Evolutionary conservation across 2,888 invertebrate species (phyloP).

Genomic region (Amphipoea lucens): DNA sequence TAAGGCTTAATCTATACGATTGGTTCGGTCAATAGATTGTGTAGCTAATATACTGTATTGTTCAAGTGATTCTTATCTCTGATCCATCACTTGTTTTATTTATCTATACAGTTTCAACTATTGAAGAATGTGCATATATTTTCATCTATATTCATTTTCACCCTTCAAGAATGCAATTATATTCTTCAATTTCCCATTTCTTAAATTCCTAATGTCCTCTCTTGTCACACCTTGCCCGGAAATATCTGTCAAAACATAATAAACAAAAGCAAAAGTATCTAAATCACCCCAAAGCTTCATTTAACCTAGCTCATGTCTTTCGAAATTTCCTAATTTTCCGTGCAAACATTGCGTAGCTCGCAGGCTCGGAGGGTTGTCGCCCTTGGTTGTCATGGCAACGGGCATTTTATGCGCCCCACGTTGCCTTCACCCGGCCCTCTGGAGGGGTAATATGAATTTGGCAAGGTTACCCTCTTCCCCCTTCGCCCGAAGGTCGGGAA

Average conservation of each 20-base stretch:
- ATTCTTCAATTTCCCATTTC: constrained; percentile 5
- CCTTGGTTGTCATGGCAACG: constrained; percentile 85
- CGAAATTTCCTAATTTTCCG: constrained; percentile 71
- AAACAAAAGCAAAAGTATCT: constrained; percentile 38
- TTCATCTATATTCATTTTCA: neutral
- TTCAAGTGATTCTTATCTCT: constrained; percentile 35
- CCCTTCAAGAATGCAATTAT: neutral
- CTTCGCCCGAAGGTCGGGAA: constrained; percentile 63
- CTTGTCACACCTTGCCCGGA: neutral
- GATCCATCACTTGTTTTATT: constrained; percentile 17
- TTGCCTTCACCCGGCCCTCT: constrained; percentile 71
- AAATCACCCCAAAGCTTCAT: constrained; percentile 43
- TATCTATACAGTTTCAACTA: neutral
- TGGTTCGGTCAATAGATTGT: constrained; percentile 37
- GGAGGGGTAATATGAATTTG: constrained; percentile 71
- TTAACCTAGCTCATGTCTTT: constrained; percentile 58
- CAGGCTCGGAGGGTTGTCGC: constrained; percentile 82
- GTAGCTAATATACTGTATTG: constrained; percentile 12
- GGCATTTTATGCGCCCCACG: constrained; percentile 85
- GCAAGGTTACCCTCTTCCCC: constrained; percentile 74
- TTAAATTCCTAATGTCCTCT: neutral
- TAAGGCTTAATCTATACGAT: constrained; percentile 31
- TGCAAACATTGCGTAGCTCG: constrained; percentile 68
- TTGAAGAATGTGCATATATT: neutral
- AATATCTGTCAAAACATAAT: constrained; percentile 29